Percentiles rank a stretch among this genome's conserved stretches.
phyloP scores from a whole-genome alignment of 2,113 vertebrate species.

The Channa argus region DNA sequence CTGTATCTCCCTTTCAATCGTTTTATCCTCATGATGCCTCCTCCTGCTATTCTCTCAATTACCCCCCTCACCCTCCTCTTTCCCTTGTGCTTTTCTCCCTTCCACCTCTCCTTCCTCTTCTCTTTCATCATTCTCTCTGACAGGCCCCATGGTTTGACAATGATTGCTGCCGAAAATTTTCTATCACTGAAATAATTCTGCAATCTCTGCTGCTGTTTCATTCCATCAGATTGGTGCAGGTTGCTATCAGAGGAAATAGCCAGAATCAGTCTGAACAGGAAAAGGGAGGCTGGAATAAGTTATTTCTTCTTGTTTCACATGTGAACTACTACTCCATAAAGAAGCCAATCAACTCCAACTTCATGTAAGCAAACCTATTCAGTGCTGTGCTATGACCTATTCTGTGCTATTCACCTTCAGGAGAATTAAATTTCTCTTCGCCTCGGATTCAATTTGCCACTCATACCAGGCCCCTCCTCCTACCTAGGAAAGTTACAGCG shows the following conservation, averaged over 20 bases:
- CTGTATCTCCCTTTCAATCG: constrained; percentile 3
- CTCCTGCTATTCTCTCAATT: background rate
- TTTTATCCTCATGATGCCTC: constrained; percentile 16
- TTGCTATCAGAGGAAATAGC: background rate
- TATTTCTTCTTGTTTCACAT: background rate
- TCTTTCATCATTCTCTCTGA: constrained; percentile 50
- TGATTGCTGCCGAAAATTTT: constrained; percentile 41
- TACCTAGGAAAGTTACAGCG: background rate
- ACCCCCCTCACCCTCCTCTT: background rate
- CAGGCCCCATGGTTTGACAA: constrained; percentile 15
- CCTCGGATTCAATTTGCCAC: constrained; percentile 23
- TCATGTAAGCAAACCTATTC: background rate
- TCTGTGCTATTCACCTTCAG: constrained; percentile 23
- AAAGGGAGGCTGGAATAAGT: background rate
- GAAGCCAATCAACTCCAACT: background rate
- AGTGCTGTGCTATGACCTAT: background rate
- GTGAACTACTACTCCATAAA: background rate
- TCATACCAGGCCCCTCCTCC: background rate
- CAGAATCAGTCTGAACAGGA: constrained; percentile 8
- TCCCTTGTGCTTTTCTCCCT: constrained; percentile 22
- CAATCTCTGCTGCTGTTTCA: constrained; percentile 27
- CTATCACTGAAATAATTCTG: constrained; percentile 37
- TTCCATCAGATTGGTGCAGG: constrained; percentile 11
- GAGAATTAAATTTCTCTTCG: constrained; percentile 33
- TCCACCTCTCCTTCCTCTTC: constrained; percentile 8